Percentiles rank a stretch among this genome's conserved stretches.
Evolutionary conservation across 2,888 invertebrate genomes (phyloP).

Genomic region (Pollenia griseotomentosa): DNA sequence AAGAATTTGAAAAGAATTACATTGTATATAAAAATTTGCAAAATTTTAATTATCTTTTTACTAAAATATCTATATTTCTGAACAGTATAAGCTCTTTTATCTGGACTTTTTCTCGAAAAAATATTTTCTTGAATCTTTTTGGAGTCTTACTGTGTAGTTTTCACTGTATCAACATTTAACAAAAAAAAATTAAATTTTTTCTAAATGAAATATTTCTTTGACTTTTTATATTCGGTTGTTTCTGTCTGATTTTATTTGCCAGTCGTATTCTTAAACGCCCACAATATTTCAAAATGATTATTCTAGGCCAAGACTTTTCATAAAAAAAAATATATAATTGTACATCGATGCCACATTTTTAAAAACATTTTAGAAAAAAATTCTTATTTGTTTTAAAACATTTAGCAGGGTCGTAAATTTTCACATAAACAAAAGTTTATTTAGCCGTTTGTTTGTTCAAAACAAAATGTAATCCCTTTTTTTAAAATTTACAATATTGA

Average conservation of each 20-base stretch:
- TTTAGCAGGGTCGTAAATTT: conserved; percentile 21
- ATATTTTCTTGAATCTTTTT: conserved; percentile 12
- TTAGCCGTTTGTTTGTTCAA: background rate
- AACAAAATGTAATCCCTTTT: too few species aligned
- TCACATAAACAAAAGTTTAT: background rate
- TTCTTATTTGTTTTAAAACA: conserved; percentile 27
- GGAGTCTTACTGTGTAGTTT: background rate
- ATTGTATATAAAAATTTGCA: conserved; percentile 25
- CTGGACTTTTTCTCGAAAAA: conserved; percentile 22
- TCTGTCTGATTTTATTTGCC: conserved; percentile 67
- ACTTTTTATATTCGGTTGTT: background rate
- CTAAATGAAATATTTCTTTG: conserved; percentile 4
- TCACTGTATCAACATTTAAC: conserved; percentile 27
- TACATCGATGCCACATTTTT: conserved; percentile 60
- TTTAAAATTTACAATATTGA: too few species aligned
- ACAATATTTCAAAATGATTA: conserved; percentile 67
- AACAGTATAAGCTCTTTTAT: conserved; percentile 34
- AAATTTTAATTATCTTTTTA: conserved; percentile 7
- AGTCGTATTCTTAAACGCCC: conserved; percentile 70
- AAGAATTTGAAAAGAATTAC: background rate
- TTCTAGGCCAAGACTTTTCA: conserved; percentile 71
- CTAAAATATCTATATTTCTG: background rate
- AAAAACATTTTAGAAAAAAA: background rate
- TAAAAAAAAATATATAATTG: conserved; percentile 36
- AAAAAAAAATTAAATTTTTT: conserved; percentile 27